These are phyloP conservation scores for Elysia crispata DNA, from an alignment of 2,888 invertebrate species.

Conservation along the genomic window DNA sequence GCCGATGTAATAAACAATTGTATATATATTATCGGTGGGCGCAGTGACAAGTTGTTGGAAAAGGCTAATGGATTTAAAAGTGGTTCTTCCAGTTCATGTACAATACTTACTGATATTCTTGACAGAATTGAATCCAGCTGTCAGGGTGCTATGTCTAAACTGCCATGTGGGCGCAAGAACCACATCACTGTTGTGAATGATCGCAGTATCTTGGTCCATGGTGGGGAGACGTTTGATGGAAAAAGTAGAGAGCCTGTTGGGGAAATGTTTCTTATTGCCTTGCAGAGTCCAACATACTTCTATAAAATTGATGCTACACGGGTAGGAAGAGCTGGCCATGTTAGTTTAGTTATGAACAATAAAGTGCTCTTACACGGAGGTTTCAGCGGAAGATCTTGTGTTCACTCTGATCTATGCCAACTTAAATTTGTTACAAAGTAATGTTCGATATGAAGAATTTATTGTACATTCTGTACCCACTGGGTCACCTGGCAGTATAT, in stretches of 20 bases:
- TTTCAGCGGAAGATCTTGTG: conserved; percentile 59
- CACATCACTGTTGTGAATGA: conserved; percentile 67
- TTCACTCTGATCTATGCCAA: conserved; percentile 59
- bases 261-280: conserved; percentile 69
- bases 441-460: no score
- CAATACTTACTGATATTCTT: conserved; percentile 48
- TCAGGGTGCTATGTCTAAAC: conserved; percentile 63
- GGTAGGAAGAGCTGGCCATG: conserved; percentile 71
- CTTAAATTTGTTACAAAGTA: conserved; percentile 34
- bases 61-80: conserved; percentile 39
- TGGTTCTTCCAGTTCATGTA: not conserved
- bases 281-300: conserved; percentile 61
- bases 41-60: conserved; percentile 72
- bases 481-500: not conserved
- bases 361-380: conserved; percentile 74
- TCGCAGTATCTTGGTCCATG: conserved; percentile 69
- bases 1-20: conserved; percentile 62
- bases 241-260: conserved; percentile 71
- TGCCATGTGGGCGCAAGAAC: conserved; percentile 73
- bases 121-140: conserved; percentile 47
- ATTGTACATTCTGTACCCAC: no score
- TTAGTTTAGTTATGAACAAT: conserved; percentile 62
- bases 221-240: conserved; percentile 77
- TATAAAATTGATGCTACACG: conserved; percentile 62
- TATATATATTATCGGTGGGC: conserved; percentile 72